Conservation (phyloP, 2,797 vertebrate genomes). For the Coracias cyanogaster region DNA sequence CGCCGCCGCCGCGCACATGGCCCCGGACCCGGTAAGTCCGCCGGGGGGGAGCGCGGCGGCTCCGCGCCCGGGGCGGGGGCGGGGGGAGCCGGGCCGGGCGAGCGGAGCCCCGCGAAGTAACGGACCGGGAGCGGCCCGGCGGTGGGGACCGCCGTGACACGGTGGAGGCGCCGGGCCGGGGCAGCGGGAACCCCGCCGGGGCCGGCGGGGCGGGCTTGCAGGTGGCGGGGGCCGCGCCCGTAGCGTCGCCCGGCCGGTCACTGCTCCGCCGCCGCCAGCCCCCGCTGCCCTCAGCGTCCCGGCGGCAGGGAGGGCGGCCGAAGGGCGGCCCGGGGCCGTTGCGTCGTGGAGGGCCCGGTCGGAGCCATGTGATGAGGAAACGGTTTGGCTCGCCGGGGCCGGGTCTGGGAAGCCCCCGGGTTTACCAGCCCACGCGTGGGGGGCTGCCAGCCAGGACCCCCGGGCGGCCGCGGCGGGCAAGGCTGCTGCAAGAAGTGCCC, state of each 20-base stretch:
- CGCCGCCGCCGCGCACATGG: too few species aligned
- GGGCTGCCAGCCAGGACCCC: neutral
- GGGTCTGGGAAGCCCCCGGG: too few species aligned
- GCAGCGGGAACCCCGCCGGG: neutral
- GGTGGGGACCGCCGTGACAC: neutral
- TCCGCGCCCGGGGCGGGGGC: too few species aligned
- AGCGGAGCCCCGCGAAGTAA: neutral
- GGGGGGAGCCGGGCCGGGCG: too few species aligned
- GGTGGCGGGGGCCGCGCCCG: neutral
- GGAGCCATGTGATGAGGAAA: neutral
- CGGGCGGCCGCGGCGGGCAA: fast-evolving
- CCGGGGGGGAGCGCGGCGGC: too few species aligned
- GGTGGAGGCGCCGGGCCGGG: neutral
- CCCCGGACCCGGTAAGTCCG: too few species aligned
- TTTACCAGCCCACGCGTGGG: neutral
- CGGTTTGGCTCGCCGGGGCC: neutral
- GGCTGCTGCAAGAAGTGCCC: neutral
- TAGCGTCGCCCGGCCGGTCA: neutral
- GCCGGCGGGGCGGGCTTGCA: neutral
- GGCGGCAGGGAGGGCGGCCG: neutral
- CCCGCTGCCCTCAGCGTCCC: neutral
- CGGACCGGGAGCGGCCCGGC: neutral
- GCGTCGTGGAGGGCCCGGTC: neutral
- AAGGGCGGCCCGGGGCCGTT: too few species aligned
- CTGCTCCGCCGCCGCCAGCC: neutral